Conservation (phyloP, 2,797 vertebrate species). For the Aphelocoma californica region DNA sequence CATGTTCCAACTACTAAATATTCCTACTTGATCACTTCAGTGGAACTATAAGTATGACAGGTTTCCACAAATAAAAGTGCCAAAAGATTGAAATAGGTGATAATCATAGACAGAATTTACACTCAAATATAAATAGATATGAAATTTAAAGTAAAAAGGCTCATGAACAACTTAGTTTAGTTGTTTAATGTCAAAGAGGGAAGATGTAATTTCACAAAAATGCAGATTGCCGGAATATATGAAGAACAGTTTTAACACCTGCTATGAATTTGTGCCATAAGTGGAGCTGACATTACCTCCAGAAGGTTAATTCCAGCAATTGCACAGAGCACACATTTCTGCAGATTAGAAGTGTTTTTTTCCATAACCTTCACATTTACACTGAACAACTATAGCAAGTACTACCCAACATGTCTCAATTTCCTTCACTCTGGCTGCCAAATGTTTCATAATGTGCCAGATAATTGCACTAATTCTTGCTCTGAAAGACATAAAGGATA, state of each 20-base stretch:
- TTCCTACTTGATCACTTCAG: neutral
- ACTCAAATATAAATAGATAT: neutral
- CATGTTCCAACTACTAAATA: neutral
- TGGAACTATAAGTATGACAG: neutral
- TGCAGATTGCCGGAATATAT: neutral
- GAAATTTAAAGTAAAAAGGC: neutral
- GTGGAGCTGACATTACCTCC: neutral
- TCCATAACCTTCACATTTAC: neutral
- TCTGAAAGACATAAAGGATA: neutral
- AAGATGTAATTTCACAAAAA: neutral
- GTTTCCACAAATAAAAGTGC: neutral
- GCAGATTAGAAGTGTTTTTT: neutral
- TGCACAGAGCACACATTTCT: neutral
- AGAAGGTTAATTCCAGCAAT: neutral
- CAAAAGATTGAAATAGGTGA: neutral
- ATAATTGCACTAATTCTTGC: constrained; percentile 11
- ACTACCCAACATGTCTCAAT: neutral
- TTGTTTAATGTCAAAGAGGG: neutral
- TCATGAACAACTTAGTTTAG: neutral
- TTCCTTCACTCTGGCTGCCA: neutral
- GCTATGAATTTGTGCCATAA: neutral
- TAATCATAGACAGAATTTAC: neutral
- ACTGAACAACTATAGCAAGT: neutral
- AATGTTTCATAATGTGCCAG: neutral
- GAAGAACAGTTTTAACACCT: neutral